A percentile compares a stretch with the other conserved stretches of the same genome.
These are phyloP conservation scores for Drosophila eohydei DNA, from an alignment of 2,888 invertebrate species.

Conservation along the genomic window DNA sequence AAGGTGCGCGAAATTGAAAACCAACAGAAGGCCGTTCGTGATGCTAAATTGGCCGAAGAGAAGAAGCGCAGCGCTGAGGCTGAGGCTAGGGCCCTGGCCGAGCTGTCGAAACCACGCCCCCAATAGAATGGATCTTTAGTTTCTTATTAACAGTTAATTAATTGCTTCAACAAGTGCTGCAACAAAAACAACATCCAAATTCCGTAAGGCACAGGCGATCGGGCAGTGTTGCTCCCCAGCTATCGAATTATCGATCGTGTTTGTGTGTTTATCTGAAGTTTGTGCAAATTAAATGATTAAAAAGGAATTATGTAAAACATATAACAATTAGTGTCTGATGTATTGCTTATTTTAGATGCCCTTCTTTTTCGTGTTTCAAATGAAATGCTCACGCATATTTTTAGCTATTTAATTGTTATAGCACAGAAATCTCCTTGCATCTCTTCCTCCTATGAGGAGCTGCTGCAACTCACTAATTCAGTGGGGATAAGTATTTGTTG, in stretches of 20 bases:
- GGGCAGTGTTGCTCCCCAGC: slow-evolving; percentile 35
- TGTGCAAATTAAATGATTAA: slow-evolving; percentile 69
- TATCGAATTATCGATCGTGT: slow-evolving; percentile 60
- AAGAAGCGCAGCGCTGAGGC: slow-evolving; percentile 87
- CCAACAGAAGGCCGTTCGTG: slow-evolving; percentile 89
- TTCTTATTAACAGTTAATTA: slow-evolving; percentile 46
- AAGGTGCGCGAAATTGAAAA: slow-evolving; percentile 88
- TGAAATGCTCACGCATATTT: not conserved
- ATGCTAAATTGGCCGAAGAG: slow-evolving; percentile 90
- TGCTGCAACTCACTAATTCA: slow-evolving; percentile 11
- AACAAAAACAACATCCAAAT: slow-evolving; percentile 49
- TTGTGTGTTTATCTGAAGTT: slow-evolving; percentile 55
- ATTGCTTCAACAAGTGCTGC: slow-evolving; percentile 29
- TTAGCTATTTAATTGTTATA: not conserved
- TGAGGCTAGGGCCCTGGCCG: slow-evolving; percentile 77
- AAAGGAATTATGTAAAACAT: slow-evolving; percentile 62
- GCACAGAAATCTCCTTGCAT: not conserved
- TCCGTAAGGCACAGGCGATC: slow-evolving; percentile 37
- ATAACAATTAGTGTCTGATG: slow-evolving; percentile 4
- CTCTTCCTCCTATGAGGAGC: not conserved
- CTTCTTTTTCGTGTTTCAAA: not conserved
- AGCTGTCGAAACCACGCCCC: slow-evolving; percentile 67
- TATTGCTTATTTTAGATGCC: slow-evolving; percentile 9
- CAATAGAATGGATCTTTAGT: slow-evolving; percentile 49
- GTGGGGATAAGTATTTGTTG: slow-evolving; percentile 44